These are phyloP conservation scores for Aricia artaxerxes DNA, from an alignment of 2,888 invertebrate species.

Conservation along the genomic window DNA sequence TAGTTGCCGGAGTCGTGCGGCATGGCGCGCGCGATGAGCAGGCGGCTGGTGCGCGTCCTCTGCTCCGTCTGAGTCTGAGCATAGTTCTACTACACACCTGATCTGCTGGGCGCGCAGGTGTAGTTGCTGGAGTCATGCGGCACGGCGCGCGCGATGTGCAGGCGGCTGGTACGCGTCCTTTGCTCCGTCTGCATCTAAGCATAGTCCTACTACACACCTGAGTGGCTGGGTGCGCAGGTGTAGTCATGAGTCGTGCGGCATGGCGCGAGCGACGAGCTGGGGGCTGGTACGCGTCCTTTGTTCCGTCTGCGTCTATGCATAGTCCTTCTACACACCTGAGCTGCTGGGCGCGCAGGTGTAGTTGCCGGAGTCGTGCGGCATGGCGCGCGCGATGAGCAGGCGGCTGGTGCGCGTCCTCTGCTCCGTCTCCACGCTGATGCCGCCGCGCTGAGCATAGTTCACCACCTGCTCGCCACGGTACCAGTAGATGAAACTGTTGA, in stretches of 20 bases:
- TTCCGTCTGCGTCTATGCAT: too few relatives aligned
- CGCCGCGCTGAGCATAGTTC: conserved; percentile 92
- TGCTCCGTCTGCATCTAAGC: too few relatives aligned
- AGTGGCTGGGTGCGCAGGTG: too few relatives aligned
- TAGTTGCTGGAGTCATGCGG: too few relatives aligned
- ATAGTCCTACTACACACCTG: too few relatives aligned
- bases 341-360: conserved; percentile 94
- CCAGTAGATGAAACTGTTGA: conserved; percentile 87
- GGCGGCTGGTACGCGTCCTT: too few relatives aligned
- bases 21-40: conserved; percentile 91
- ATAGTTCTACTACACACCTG: too few relatives aligned
- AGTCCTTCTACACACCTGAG: conserved; percentile 72
- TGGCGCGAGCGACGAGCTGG: too few relatives aligned
- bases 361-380: conserved; percentile 92
- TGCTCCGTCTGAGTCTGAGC: conserved; percentile 86
- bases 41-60: conserved; percentile 90
- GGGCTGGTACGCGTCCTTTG: too few relatives aligned
- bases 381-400: conserved; percentile 90
- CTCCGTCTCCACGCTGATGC: conserved; percentile 93
- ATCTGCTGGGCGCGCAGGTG: too few relatives aligned
- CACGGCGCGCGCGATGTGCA: too few relatives aligned
- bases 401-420: conserved; percentile 91
- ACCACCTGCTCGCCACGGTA: conserved; percentile 91
- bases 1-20: conserved; percentile 94
- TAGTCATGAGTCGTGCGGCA: too few relatives aligned